Percentiles rank a stretch among this genome's conserved stretches.
Evolutionary conservation across 2,797 vertebrate genomes (phyloP).

Genomic region (Lycodopsis pacificus): DNA sequence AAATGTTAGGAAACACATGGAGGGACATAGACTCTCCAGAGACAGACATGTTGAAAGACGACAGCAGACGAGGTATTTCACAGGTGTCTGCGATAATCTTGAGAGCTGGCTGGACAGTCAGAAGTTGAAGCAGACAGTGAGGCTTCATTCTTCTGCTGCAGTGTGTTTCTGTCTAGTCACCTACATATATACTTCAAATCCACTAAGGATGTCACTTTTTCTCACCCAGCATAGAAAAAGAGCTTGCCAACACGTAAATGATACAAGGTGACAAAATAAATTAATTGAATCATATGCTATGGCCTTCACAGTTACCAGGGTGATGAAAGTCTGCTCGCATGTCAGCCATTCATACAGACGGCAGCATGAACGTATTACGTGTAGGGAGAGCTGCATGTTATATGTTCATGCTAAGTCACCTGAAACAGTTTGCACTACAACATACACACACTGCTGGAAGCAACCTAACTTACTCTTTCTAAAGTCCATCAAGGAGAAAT

Average conservation of each 20-base stretch:
- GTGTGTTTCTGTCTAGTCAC: slow-evolving; percentile 18
- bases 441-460: too few relatives aligned
- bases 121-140: slow-evolving; percentile 37
- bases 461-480: too few relatives aligned
- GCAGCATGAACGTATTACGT: not conserved
- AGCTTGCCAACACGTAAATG: not conserved
- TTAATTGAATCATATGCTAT: not conserved
- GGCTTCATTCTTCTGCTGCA: not conserved
- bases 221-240: slow-evolving; percentile 7
- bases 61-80: slow-evolving; percentile 52
- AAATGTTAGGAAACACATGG: not conserved
- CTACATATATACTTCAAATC: slow-evolving; percentile 21
- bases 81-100: slow-evolving; percentile 42
- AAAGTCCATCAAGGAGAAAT: too few relatives aligned
- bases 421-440: too few relatives aligned
- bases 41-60: slow-evolving; percentile 9
- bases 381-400: too few relatives aligned
- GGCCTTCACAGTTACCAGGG: not conserved
- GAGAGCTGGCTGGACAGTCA: slow-evolving; percentile 38
- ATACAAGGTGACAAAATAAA: not conserved
- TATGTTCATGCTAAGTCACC: too few relatives aligned
- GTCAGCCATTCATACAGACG: not conserved
- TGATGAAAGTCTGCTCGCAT: not conserved
- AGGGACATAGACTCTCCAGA: not conserved
- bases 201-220: slow-evolving; percentile 12